Base-by-base conservation (phyloP, 2,113 vertebrate species). In the Eptatretus burgeri region DNA sequence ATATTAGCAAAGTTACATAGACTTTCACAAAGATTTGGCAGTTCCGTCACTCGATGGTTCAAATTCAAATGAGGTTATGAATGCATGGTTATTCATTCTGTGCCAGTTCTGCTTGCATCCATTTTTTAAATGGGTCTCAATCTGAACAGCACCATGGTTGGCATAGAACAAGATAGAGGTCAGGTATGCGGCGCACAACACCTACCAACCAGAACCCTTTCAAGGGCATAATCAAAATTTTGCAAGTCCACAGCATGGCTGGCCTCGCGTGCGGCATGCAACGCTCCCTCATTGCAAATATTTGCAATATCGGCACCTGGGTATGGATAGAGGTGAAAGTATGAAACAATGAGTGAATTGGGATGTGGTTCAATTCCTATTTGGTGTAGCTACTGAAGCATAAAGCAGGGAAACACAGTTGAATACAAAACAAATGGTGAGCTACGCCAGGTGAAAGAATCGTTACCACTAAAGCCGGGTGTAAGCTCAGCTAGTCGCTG, bases 231-330 rank as follows among this genome's bases (percentile, higher is more conserved):
- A 71, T 98, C 91, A 2, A 98, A 93, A 74, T 78, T 85, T 67
- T 72, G 79, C 1, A 87, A 89, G 20, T 91, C 77, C 0, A 98
- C 83, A 16, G 84, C 84, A 19, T 84, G 82, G 74, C 80, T 75
- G 0, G 87, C 85, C 60, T 94, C 87, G 63, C 91, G 76, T 12
- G 87, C 91, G 0, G 89, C 91, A 0, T 94, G 91, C 13, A 98
- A 75, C 2, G 91, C 91, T 1, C 85, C 89, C 68, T 98, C 91
- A 0, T 98, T 98, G 52, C 89, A 98, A 67, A 96, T 86, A 68
- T 93, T 95, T 0, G 91, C 91, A 8, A 98, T 96, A 72, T 98
- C 91, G 1, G 91, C 91, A n/a, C 91, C 91, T 98, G 71, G 5
- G 62, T 7, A 41, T 41, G 27, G 27, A 41, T 41, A 5, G 3